These are phyloP conservation scores for Cetoscarus ocellatus DNA, from an alignment of 2,797 vertebrate genomes.

Conservation along the genomic window DNA sequence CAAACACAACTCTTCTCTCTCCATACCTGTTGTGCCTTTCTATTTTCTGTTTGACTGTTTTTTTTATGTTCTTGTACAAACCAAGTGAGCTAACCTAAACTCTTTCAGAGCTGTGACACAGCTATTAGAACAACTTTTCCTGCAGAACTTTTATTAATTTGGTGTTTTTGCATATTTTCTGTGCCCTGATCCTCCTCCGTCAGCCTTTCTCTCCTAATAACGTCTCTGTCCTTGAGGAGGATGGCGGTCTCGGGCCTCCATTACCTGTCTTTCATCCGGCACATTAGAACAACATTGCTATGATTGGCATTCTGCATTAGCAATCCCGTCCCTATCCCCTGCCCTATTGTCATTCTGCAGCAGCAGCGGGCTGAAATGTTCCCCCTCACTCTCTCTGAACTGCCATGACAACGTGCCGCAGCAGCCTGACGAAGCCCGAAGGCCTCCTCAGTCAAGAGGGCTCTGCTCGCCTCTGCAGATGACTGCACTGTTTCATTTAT, in stretches of 20 bases:
- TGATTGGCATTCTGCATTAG: conserved; percentile 77
- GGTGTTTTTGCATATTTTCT: conserved; percentile 1
- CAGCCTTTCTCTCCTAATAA: conserved; percentile 26
- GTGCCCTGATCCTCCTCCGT: conserved; percentile 1
- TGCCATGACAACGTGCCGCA: conserved; percentile 78
- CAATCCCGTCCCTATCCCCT: conserved; percentile 56
- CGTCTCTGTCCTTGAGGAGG: conserved; percentile 54
- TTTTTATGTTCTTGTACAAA: no score
- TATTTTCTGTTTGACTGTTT: no score
- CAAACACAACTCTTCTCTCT: no score
- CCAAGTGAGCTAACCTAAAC: no score
- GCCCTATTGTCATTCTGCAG: conserved; percentile 76
- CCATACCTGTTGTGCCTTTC: no score
- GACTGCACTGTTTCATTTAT: conserved; percentile 80
- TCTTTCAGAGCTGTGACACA: not conserved
- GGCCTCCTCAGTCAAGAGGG: conserved; percentile 81
- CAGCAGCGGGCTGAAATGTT: conserved; percentile 64
- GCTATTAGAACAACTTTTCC: not conserved
- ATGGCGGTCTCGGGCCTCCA: conserved; percentile 31
- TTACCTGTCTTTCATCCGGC: conserved; percentile 59
- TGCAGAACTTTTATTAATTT: conserved; percentile 9
- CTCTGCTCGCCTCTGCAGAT: conserved; percentile 76
- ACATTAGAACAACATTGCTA: conserved; percentile 65
- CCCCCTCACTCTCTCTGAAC: conserved; percentile 76
- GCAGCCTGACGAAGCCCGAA: conserved; percentile 78